Percentiles rank a stretch among this genome's conserved stretches.
These are phyloP conservation scores for Trididemnum clinides DNA, from an alignment of 23 tunicate species.

Conservation along the genomic window DNA sequence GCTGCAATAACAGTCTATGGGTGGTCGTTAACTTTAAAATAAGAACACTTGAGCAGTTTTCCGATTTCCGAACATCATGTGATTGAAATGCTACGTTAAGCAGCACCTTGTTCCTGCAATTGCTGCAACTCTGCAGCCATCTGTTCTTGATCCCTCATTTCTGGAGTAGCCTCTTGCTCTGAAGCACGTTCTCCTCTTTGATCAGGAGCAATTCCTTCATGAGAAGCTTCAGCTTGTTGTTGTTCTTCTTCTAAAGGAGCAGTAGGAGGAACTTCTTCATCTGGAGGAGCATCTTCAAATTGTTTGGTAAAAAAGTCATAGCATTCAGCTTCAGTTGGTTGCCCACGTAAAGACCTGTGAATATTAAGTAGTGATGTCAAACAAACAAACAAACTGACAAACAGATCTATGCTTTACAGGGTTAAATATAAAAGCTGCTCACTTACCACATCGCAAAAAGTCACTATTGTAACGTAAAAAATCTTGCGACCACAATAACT, in stretches of 20 bases:
- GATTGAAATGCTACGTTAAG: no score
- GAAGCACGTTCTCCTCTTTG: constrained; percentile 4
- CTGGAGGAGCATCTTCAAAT: constrained; percentile 52
- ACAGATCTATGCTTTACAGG: no score
- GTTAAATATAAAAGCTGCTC: no score
- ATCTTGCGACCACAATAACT: no score
- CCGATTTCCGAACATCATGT: no score
- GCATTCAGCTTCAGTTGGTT: constrained; percentile 67
- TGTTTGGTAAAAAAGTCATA: constrained; percentile 89
- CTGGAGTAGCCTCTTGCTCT: neutral
- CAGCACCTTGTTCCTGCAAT: neutral
- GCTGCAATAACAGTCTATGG: no score
- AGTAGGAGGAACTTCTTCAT: constrained; percentile 17
- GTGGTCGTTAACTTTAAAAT: no score
- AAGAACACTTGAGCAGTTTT: no score
- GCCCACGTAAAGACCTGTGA: constrained; percentile 39
- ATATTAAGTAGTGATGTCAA: no score
- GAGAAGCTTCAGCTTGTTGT: neutral
- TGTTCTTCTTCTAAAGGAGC: neutral
- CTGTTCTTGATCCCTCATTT: neutral
- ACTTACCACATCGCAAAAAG: no score
- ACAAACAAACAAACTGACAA: no score
- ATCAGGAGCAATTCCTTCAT: neutral
- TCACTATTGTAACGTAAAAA: no score
- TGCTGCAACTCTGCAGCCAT: neutral